Base-by-base conservation (phyloP, 2,797 vertebrate species). In the Muscicapa comitata region DNA sequence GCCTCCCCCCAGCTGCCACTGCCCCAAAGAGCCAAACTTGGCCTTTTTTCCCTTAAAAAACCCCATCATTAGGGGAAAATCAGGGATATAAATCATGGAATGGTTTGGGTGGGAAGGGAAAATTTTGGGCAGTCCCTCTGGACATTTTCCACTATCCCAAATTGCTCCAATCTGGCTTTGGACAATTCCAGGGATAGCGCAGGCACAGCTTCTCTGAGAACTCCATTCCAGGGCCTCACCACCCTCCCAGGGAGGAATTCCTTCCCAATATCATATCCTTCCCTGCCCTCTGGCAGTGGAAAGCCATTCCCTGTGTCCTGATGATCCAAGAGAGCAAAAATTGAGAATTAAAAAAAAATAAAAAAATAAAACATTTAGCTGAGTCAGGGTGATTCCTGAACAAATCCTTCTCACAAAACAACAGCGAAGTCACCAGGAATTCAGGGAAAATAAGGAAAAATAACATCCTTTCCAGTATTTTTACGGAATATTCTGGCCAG, bases 111-210 rank as follows among this genome's bases (percentile, higher is more conserved):
- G 23, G n/a, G 37, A 72, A 65, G 4, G 51, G 28, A 50, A 50
- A 86, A 72, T 55, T 28, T 53, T 37, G 24, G 17, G 23, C 57
- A n/a, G 4, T 8, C 16, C 50, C 13, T 3, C 7, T 2, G 11
- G 74, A 51, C 4, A 4, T 6, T 4, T 71, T 2, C 58, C 1
- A 3, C 19, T 1, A 3, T 7, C 11, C 8, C 63, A 38, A 8
- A 5, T 4, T 18, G 9, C 45, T 58, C 74, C 21, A 35, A 0
- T 4, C 33, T 61, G 63, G 2, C 20, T 6, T 71, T 9, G 26
- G n/a, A 26, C 3, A 12, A 21, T 58, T 57, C 26, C 53, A 58
- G 70, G 61, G 43, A 26, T 42, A 35, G 21, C 5, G 7, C 16
- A 55, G 29, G 10, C 16, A 17, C 19, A 9, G 13, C 1, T 74